Evolutionary conservation across 1,140 invertebrate genomes (phyloP).

Genomic region (Cydia pomonella): DNA sequence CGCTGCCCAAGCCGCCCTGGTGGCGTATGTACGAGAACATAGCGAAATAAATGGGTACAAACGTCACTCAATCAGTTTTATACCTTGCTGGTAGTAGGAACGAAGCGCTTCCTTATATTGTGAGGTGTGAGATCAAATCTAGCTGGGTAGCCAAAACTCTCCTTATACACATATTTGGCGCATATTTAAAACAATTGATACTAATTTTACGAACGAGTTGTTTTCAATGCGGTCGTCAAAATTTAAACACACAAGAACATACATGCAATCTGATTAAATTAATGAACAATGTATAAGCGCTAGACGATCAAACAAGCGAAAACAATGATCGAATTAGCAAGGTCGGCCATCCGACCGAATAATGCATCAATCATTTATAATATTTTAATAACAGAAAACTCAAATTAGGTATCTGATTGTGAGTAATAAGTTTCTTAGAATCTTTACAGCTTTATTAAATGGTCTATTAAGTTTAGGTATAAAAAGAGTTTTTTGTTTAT

Average conservation of each 20-base stretch:
- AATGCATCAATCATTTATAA: constrained; percentile 58
- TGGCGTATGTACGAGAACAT: constrained; percentile 8
- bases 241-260: constrained; percentile 6
- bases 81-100: not conserved
- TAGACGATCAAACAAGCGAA: constrained; percentile 50
- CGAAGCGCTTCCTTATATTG: not conserved
- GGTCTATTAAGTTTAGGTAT: constrained; percentile 28
- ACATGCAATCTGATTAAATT: constrained; percentile 46
- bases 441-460: constrained; percentile 12
- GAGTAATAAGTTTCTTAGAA: constrained; percentile 35
- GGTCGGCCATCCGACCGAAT: constrained; percentile 40
- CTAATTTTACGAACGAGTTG: not conserved
- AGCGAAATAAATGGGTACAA: not conserved
- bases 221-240: constrained; percentile 2
- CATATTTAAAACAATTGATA: too few relatives aligned
- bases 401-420: constrained; percentile 43
- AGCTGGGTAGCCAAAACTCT: not conserved
- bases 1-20: constrained; percentile 36
- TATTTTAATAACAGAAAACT: constrained; percentile 55
- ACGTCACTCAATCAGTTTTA: not conserved
- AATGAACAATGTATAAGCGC: constrained; percentile 42
- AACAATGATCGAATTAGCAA: constrained; percentile 53
- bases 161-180: too few relatives aligned
- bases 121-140: not conserved
- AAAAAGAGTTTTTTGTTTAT: constrained; percentile 12